These are phyloP conservation scores for Hylomyscus alleni DNA, from an alignment of 2,797 vertebrate genomes.

Conservation along the genomic window DNA sequence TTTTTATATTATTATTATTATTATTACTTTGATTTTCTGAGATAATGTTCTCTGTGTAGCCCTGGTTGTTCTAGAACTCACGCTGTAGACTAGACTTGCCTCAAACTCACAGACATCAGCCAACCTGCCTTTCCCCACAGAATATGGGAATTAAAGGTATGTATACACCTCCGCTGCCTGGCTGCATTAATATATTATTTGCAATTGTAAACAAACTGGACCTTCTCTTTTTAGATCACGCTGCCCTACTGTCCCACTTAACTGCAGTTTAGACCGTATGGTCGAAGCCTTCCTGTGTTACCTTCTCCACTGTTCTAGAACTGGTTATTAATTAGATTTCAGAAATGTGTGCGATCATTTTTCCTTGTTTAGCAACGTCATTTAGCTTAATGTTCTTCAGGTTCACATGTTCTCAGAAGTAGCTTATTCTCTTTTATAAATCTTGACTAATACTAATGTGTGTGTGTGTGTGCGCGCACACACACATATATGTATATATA, in stretches of 20 bases:
- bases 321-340: neutral
- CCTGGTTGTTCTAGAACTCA: neutral
- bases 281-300: neutral
- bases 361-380: neutral
- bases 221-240: neutral
- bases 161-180: neutral
- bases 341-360: no score
- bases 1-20: no score
- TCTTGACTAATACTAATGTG: neutral
- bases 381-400: neutral
- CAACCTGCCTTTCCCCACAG: neutral
- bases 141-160: neutral
- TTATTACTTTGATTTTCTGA: neutral
- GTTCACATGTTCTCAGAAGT: neutral
- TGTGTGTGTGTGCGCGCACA: no score
- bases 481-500: no score
- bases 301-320: fast-evolving
- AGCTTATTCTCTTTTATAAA: neutral
- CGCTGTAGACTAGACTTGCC: neutral
- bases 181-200: neutral
- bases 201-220: neutral
- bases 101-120: neutral
- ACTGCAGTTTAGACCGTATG: neutral
- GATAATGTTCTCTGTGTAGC: neutral
- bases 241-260: neutral